A percentile compares a stretch with the other conserved stretches of the same genome.
These are phyloP conservation scores for Samia ricini DNA, from an alignment of 1,140 invertebrate species.

Conservation along the genomic window DNA sequence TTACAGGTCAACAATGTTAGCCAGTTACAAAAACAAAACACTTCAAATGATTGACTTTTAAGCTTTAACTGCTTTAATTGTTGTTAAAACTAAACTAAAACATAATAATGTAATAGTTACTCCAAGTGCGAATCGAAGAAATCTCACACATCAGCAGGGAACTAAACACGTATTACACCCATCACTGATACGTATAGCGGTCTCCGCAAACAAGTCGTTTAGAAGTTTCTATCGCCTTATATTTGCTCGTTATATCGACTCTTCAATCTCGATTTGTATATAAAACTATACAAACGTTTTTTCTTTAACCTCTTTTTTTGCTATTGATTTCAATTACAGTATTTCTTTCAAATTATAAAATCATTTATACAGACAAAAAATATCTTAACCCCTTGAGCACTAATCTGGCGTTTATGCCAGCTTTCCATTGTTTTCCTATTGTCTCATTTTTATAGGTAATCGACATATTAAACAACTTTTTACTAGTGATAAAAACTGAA, in stretches of 20 bases:
- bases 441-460: too few species aligned
- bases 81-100: neutral
- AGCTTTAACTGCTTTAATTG: neutral
- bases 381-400: too few species aligned
- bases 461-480: too few species aligned
- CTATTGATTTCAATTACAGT: too few species aligned
- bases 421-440: too few species aligned
- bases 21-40: too few species aligned
- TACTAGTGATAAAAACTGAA: too few species aligned
- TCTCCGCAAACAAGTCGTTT: constrained; percentile 45
- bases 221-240: constrained; percentile 39
- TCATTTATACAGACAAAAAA: too few species aligned
- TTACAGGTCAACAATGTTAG: too few species aligned
- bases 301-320: constrained; percentile 13
- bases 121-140: constrained; percentile 3
- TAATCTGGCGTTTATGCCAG: too few species aligned
- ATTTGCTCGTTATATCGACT: constrained; percentile 47
- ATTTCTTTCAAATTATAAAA: too few species aligned
- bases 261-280: constrained; percentile 18
- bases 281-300: constrained; percentile 9
- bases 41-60: too few species aligned
- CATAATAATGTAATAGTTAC: neutral
- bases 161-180: constrained; percentile 18
- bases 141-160: constrained; percentile 8
- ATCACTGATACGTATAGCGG: constrained; percentile 18